Evolutionary conservation across 1,140 invertebrate genomes (phyloP).

Genomic region (Trachelipus rathkii): DNA sequence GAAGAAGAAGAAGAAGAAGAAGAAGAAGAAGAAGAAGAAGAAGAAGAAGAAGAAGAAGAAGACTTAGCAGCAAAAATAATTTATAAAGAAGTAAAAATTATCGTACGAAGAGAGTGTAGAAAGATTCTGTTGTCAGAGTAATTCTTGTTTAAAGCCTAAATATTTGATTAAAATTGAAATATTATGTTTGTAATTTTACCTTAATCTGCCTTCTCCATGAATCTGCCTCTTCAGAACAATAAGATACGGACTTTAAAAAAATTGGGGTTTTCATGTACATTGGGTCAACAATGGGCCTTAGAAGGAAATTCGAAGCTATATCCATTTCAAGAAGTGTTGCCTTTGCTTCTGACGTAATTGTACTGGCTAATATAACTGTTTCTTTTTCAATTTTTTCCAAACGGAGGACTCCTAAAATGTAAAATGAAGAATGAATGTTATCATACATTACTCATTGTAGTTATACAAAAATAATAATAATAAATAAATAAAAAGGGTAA

Average conservation of each 20-base stretch:
- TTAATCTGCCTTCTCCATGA: conserved; percentile 48
- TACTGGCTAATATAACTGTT: conserved; percentile 51
- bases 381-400: conserved; percentile 49
- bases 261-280: conserved; percentile 39
- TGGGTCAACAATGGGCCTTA: conserved; percentile 45
- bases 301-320: conserved; percentile 48
- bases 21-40: neutral
- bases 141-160: too few relatives aligned
- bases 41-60: neutral
- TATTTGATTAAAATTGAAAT: too few relatives aligned
- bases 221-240: conserved; percentile 47
- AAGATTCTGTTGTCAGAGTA: too few relatives aligned
- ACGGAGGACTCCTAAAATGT: conserved; percentile 48
- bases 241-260: conserved; percentile 44
- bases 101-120: too few relatives aligned
- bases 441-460: too few relatives aligned
- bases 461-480: too few relatives aligned
- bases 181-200: conserved; percentile 37
- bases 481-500: too few relatives aligned
- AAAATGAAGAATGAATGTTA: too few relatives aligned
- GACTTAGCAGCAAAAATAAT: too few relatives aligned
- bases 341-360: conserved; percentile 49
- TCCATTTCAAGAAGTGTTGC: conserved; percentile 51
- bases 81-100: too few relatives aligned
- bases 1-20: neutral